A percentile compares a stretch with the other conserved stretches of the same genome.
phyloP scores from a whole-genome alignment of 1,140 invertebrate genomes.

The Mycetomoellerius zeteki region DNA sequence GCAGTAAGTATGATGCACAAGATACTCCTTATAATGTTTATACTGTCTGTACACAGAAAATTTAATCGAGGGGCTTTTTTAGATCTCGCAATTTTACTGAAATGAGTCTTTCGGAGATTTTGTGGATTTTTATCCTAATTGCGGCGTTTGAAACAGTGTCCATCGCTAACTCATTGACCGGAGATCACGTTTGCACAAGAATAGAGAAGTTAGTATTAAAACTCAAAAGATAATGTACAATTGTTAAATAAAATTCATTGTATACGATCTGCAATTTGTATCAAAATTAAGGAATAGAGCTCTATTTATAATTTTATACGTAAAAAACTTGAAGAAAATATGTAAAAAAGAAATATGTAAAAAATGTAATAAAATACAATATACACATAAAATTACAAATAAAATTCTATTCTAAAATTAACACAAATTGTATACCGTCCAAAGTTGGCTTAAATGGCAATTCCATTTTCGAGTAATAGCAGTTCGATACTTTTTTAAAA shows the following conservation, averaged over 20 bases:
- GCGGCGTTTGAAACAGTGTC: conserved; percentile 67
- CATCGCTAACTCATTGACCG: conserved; percentile 80
- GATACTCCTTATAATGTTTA: background rate
- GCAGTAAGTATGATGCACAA: conserved; percentile 10
- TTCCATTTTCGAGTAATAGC: background rate
- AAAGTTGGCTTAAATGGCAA: background rate
- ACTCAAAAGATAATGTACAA: background rate
- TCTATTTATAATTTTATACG: background rate
- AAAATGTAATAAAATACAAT: background rate
- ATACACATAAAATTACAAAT: background rate
- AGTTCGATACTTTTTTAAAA: background rate
- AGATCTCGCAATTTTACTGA: conserved; percentile 19
- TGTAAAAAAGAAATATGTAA: too few relatives aligned
- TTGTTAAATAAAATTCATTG: background rate
- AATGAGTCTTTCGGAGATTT: conserved; percentile 59
- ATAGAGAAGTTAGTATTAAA: conserved; percentile 84
- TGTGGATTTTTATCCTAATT: conserved; percentile 29
- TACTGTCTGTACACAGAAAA: too few relatives aligned
- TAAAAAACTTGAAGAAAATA: background rate
- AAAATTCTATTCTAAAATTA: background rate
- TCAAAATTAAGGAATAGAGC: background rate
- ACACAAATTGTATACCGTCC: background rate
- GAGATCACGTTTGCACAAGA: conserved; percentile 84
- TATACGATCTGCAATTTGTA: background rate
- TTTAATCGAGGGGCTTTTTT: conserved; percentile 19